Evolutionary conservation across 2,888 invertebrate genomes (phyloP), one percentile per base, ranked within the genome.

Genomic region (Cryptocephalus primarius): DNA sequence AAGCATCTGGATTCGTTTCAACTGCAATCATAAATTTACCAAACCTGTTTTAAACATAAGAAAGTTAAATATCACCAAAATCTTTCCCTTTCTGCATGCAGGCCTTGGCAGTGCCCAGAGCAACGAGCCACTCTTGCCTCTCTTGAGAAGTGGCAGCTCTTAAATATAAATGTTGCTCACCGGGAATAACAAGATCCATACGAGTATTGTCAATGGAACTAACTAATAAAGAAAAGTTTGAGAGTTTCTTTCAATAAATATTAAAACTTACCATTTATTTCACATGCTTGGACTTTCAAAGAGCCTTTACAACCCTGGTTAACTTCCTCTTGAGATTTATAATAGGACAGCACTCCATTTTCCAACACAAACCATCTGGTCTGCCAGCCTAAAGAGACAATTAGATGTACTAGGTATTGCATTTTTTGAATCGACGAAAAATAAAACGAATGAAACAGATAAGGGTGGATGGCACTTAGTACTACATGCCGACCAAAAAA

Each of bases 351-450:
- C 46, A 86, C 78, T 34, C 87, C 87, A 71, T 85, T 82, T 61
- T 86, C 85, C 61, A 88, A 71, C 41, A 87, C 77, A 74, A 88
- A 88, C 87, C 88, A 88, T 60, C 88, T 75, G 34, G 86, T 85
- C 72, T 88, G 88, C 88, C 88, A 88, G 49, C 88, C 88, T 88
- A 67, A 4, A 71, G 61, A 52, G 53, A 44, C 36, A 36, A 12
- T 36, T 22, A 22, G 22, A 22, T 22, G 22, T 6, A 22, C 40
- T 13, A 36, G 38, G 33, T 33, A 22, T 34, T 33, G 9, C 12
- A 31, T 9, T 32, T 9, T 11, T 39, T 40, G 22, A 6, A 45
- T 48, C 40, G 55, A 60, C 62, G n/a, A 22, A 22, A 22, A 22
- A 22, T 22, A 22, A 4, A 22, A 22, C 22, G 22, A 22, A 22